Conservation (phyloP, 1,140 invertebrate genomes). For the Neotoxoptera formosana region DNA sequence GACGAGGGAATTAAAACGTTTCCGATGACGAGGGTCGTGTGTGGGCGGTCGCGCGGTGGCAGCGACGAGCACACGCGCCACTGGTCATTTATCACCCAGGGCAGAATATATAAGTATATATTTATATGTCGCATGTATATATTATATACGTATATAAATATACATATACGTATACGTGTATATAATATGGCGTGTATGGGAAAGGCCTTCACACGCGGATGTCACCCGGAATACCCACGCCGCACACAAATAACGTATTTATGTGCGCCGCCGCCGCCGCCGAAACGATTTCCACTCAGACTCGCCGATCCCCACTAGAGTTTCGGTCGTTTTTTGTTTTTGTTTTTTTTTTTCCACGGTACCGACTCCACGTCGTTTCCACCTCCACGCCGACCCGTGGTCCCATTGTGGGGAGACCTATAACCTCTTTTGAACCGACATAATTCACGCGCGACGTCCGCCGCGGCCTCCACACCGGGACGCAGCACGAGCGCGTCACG, state of each 20-base stretch:
- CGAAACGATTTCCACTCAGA: conserved; percentile 32
- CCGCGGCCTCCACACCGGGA: neutral
- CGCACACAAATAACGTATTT: conserved; percentile 44
- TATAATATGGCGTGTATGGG: neutral
- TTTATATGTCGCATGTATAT: too few species aligned
- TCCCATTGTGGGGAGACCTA: neutral
- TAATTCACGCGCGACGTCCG: neutral
- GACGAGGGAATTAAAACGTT: conserved; percentile 53
- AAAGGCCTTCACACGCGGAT: conserved; percentile 23
- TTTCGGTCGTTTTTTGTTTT: neutral
- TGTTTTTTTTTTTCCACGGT: neutral
- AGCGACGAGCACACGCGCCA: neutral
- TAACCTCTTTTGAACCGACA: conserved; percentile 5
- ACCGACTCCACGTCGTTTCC: neutral
- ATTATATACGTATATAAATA: too few species aligned
- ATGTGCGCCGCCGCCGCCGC: neutral
- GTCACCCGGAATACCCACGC: conserved; percentile 29
- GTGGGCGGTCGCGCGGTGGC: neutral
- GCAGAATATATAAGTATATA: neutral
- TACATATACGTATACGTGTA: neutral
- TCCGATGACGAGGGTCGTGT: neutral
- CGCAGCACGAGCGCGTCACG: neutral
- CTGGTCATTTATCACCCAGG: conserved; percentile 47
- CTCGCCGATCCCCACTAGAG: neutral
- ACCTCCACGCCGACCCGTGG: too few species aligned